Base-by-base conservation (phyloP, 2,113 vertebrate species). In the Arenaria interpres region DNA sequence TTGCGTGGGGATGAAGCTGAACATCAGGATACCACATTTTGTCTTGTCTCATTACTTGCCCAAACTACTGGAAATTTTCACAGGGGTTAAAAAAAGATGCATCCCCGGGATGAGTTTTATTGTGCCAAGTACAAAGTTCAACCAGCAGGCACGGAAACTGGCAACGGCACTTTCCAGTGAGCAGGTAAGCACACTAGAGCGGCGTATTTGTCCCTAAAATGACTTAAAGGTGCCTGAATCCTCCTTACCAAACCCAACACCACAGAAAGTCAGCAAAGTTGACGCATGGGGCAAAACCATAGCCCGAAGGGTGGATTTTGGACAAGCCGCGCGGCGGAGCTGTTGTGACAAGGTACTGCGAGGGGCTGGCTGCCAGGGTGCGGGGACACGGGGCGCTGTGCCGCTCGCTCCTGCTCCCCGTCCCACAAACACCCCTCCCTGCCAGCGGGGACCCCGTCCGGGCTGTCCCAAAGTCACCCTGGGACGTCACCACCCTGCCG, bases 101-200 rank as follows among this genome's bases (percentile, higher is more conserved):
- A 11, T 20, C 19, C 17, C 63, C 28, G 23, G 33, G 33, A 32
- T 3, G 30, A 41, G 18, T 12, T 28, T 45, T 2, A 4, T 1
- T 1, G 20, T 12, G 54, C 64, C 76, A 54, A 84, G 75, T 16
- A 33, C 50, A 41, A 82, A 75, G n/a, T 20, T 45, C 73, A 78
- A 4, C 27, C 14, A 19, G 3, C 5, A 0, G 0, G 35, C 59
- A 24, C 0, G 7, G 68, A 69, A 71, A 59, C 20, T 63, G 72
- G 74, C 50, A 50, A 11, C 9, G 12, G 41, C 1, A 7, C 18
- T 43, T 51, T 32, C 33, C 60, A 22, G 25, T 4, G 53, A 69
- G 45, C 48, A 37, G 39, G 13, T 2, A 57, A 57, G 14, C 66
- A 9, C 4, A 0, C 1, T 8, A 9, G 27, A 20, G 27, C 17